Evolutionary conservation across 2,797 vertebrate genomes (phyloP).

Genomic region (Buceros bicornis): DNA sequence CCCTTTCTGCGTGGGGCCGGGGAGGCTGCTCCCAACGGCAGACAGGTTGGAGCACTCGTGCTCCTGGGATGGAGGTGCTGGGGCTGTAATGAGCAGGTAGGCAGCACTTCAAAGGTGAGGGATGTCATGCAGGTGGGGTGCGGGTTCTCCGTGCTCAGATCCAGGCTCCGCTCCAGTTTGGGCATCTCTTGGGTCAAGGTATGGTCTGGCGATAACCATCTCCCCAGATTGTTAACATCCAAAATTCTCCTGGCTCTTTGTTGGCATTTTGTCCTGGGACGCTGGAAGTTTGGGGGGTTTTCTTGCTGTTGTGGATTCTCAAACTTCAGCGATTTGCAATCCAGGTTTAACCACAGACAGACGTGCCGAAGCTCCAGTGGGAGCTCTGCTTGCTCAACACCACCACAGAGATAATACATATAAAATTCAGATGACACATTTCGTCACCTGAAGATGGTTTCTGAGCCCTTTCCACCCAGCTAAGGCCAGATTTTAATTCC

Average conservation of each 20-base stretch:
- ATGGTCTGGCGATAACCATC: not conserved
- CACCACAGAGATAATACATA: not conserved
- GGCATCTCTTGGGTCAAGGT: not conserved
- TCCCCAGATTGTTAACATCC: rapidly evolving
- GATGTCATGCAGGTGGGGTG: not conserved
- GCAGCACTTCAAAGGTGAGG: conserved; percentile 7
- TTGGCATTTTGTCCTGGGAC: not conserved
- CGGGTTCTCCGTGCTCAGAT: not conserved
- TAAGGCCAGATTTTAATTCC: not conserved
- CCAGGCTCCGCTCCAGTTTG: not conserved
- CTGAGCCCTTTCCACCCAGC: not conserved
- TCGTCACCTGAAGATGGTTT: not conserved
- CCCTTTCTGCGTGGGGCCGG: rapidly evolving
- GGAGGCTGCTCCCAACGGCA: not conserved
- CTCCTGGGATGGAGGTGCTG: not conserved
- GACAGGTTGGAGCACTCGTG: conserved; percentile 14
- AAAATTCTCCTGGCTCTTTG: not conserved
- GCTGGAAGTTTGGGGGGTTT: not conserved
- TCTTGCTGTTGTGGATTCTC: not conserved
- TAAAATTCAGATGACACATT: not conserved
- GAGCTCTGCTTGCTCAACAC: conserved; percentile 8
- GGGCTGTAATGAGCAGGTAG: conserved; percentile 37
- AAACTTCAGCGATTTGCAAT: not conserved
- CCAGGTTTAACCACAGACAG: not conserved
- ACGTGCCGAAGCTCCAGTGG: not conserved